Evolutionary conservation across 2,888 invertebrate species (phyloP).

Genomic region (Gisinianus flammeolus): DNA sequence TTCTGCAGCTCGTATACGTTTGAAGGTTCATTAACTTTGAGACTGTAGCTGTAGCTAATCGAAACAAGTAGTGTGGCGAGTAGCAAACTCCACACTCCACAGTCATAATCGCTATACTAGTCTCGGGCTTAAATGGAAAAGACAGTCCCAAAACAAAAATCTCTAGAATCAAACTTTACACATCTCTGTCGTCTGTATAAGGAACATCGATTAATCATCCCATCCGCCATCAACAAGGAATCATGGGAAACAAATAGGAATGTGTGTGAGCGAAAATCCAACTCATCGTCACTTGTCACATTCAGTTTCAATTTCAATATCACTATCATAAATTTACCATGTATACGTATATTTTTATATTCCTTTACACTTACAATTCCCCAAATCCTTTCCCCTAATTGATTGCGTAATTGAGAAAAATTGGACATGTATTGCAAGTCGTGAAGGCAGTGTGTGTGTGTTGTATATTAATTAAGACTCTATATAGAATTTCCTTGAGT

Average conservation of each 20-base stretch:
- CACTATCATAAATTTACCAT: background rate
- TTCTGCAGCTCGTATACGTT: background rate
- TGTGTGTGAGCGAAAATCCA: no score
- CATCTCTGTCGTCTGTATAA: background rate
- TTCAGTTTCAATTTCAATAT: background rate
- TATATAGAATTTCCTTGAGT: no score
- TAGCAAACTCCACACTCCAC: no score
- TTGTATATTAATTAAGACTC: no score
- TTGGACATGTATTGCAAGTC: no score
- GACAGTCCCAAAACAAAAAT: background rate
- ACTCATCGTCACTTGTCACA: background rate
- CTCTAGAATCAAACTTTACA: background rate
- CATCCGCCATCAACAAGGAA: background rate
- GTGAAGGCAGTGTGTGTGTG: background rate
- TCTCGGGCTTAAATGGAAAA: background rate
- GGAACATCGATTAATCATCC: slow-evolving; percentile 16
- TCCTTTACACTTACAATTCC: no score
- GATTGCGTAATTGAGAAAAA: background rate
- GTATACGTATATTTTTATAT: no score
- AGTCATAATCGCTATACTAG: no score
- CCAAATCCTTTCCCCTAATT: no score
- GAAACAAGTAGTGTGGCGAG: background rate
- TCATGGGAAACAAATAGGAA: no score
- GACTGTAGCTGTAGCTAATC: background rate
- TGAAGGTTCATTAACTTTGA: slow-evolving; percentile 29